phyloP scores from a whole-genome alignment of 2,113 vertebrate species.

The Hippocampus abdominalis region DNA sequence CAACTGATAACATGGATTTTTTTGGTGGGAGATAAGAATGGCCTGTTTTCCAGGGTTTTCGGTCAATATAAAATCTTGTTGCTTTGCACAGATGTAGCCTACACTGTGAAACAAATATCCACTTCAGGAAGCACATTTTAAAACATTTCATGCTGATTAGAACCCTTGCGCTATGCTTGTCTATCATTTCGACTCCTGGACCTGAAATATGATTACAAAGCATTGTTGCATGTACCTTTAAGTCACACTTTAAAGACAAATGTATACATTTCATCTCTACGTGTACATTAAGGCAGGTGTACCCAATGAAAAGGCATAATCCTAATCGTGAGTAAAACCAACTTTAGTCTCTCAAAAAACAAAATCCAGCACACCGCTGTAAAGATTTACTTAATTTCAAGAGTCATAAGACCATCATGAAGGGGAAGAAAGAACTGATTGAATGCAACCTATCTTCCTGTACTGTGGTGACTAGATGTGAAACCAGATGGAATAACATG shows the following conservation, averaged over 20 bases:
- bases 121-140: not conserved
- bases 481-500: conserved; percentile 4
- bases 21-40: not conserved
- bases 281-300: not conserved
- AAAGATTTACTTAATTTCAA: not conserved
- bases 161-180: not conserved
- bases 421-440: not conserved
- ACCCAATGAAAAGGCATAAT: not conserved
- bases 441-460: not conserved
- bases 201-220: not conserved
- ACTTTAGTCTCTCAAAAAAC: not conserved
- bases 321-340: not conserved
- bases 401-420: not conserved
- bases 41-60: not conserved
- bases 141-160: not conserved
- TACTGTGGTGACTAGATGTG: conserved; percentile 4
- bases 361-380: not conserved
- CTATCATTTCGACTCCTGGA: not conserved
- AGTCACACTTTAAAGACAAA: not conserved
- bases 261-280: not conserved
- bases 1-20: not conserved
- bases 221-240: not conserved
- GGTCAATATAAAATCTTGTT: not conserved
- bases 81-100: conserved; percentile 8
- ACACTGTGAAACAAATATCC: not conserved